Conservation (phyloP, 2,113 vertebrate species). For the Odontophorus gujanensis region DNA sequence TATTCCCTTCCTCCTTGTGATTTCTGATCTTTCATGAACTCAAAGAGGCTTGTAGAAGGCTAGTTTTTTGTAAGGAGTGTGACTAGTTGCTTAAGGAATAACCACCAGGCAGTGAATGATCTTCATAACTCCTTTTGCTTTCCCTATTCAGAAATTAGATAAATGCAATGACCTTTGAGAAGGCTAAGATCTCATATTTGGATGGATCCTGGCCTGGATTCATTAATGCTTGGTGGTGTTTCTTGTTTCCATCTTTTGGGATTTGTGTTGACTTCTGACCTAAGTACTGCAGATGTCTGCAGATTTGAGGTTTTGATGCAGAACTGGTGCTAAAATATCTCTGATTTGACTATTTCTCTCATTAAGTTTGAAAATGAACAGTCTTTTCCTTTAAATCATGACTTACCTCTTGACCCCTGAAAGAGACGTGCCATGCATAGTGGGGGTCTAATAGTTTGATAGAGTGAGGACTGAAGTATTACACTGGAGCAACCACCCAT, state of each 20-base stretch:
- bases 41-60: background rate
- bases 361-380: background rate
- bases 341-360: background rate
- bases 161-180: background rate
- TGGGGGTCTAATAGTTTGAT: accelerated
- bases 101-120: background rate
- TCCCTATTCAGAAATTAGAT: background rate
- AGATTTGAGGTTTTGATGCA: background rate
- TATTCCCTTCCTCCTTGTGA: background rate
- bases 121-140: background rate
- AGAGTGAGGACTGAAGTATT: background rate
- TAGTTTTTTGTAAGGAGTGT: background rate
- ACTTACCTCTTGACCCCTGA: background rate
- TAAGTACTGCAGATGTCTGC: background rate
- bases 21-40: background rate
- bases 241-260: accelerated
- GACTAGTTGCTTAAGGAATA: background rate
- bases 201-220: background rate
- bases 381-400: background rate
- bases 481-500: background rate
- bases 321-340: background rate
- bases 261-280: background rate
- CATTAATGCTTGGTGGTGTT: background rate
- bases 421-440: background rate
- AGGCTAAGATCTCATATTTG: background rate